Conservation (phyloP, 2,888 invertebrate species). For the Brenthis daphne region DNA sequence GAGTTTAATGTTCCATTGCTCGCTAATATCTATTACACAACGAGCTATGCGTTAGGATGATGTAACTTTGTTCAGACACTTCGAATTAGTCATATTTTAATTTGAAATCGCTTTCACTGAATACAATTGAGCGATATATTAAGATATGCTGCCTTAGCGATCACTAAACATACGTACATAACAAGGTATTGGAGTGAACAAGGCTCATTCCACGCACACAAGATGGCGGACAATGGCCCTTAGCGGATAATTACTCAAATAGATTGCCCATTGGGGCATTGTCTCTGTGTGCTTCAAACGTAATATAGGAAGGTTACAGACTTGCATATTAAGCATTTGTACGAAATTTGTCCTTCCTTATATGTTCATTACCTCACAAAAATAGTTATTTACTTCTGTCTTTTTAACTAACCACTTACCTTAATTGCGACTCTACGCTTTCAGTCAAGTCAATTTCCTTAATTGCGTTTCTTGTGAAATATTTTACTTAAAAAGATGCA, state of each 20-base stretch:
- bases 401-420: constrained; percentile 18
- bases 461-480: constrained; percentile 21
- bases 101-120: background rate
- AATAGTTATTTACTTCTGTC: constrained; percentile 12
- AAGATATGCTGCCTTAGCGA: constrained; percentile 30
- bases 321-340: constrained; percentile 54
- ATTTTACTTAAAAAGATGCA: constrained; percentile 8
- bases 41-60: constrained; percentile 27
- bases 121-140: constrained; percentile 16
- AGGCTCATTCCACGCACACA: constrained; percentile 77
- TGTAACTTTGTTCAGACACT: constrained; percentile 19
- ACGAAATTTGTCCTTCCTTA: constrained; percentile 39
- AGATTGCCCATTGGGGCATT: constrained; percentile 81
- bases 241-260: constrained; percentile 82
- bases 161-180: constrained; percentile 70
- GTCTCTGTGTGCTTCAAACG: constrained; percentile 65
- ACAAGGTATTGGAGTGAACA: constrained; percentile 73
- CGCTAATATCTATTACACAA: constrained; percentile 44
- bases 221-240: constrained; percentile 81
- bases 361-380: constrained; percentile 23
- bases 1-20: constrained; percentile 59
- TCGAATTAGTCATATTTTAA: constrained; percentile 2
- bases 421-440: constrained; percentile 25
- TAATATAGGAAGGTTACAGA: constrained; percentile 66
- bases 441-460: constrained; percentile 24